phyloP scores from a whole-genome alignment of 2,113 vertebrate species.

The Elachura formosa region DNA sequence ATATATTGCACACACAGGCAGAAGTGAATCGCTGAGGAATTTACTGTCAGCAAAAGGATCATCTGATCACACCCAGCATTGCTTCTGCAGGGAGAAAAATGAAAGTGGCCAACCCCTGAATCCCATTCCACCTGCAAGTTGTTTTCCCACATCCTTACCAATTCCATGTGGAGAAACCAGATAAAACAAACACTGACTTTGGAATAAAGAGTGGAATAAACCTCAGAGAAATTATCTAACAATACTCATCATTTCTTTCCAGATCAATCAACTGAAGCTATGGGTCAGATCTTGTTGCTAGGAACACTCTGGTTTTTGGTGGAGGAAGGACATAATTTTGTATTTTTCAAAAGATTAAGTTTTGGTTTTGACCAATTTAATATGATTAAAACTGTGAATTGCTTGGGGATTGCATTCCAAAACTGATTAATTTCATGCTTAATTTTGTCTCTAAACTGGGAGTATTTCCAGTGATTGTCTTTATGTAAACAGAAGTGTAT shows the following conservation, averaged over 20 bases:
- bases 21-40: neutral
- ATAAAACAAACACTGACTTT: neutral
- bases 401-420: neutral
- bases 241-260: neutral
- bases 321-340: neutral
- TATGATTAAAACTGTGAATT: neutral
- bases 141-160: neutral
- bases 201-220: neutral
- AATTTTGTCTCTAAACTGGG: slow-evolving; percentile 7
- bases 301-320: neutral
- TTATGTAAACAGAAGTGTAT: neutral
- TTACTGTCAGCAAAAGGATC: neutral
- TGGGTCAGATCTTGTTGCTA: neutral
- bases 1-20: neutral
- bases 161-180: neutral
- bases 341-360: neutral
- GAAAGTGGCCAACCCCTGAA: neutral
- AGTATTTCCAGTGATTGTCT: neutral
- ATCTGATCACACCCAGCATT: neutral
- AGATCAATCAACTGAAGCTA: neutral
- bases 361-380: neutral
- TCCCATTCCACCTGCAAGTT: neutral
- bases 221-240: neutral
- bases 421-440: neutral
- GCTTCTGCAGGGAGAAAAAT: neutral